A percentile compares a stretch with the other conserved stretches of the same genome.
phyloP scores from a whole-genome alignment of 35 echinoderm and acorn worm species.

The Apostichopus parvimensis region DNA sequence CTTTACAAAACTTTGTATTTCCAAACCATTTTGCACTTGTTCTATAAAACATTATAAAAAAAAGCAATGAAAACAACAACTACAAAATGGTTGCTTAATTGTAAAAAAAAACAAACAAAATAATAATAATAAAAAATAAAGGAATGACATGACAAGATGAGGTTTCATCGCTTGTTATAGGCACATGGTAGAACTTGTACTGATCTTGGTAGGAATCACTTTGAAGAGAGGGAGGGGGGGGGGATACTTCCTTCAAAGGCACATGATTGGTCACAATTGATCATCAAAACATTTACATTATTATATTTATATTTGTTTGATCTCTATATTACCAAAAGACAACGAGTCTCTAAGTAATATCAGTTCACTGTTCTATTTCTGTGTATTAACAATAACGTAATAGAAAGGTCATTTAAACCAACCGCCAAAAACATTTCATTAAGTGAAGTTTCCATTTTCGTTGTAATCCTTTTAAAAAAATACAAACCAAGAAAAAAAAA shows the following conservation, averaged over 20 bases:
- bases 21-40: neutral
- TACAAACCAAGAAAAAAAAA: too few species aligned
- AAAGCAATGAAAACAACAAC: neutral
- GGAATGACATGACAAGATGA: neutral
- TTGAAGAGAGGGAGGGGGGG: neutral
- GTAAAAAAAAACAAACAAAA: neutral
- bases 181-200: neutral
- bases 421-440: too few species aligned
- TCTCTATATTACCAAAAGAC: too few species aligned
- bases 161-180: neutral
- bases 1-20: neutral
- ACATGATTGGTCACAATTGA: neutral
- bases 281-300: too few species aligned
- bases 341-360: too few species aligned
- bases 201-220: neutral
- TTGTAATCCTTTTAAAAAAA: too few species aligned
- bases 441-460: too few species aligned
- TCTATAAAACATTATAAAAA: neutral
- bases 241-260: neutral
- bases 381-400: too few species aligned
- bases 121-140: neutral
- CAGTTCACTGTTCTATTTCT: too few species aligned
- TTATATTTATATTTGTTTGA: too few species aligned
- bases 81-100: neutral
- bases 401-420: too few species aligned